Percentiles rank a stretch among this genome's conserved stretches.
Conservation (phyloP, 2,888 invertebrate genomes). For the Leucania comma region DNA sequence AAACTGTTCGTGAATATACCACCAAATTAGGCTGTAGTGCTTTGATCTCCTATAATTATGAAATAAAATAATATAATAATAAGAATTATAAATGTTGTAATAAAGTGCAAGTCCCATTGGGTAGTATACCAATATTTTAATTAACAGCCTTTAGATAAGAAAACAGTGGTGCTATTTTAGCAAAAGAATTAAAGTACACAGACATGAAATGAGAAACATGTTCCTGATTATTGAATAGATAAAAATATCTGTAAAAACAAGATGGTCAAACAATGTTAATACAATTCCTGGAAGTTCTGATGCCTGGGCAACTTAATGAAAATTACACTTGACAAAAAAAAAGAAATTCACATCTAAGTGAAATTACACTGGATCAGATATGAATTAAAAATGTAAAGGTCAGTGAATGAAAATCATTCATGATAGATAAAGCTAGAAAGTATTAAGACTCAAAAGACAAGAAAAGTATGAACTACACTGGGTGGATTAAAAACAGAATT, state of each 20-base stretch:
- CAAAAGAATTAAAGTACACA: neutral
- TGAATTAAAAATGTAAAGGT: neutral
- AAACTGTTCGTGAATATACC: slow-evolving; percentile 78
- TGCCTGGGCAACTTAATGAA: neutral
- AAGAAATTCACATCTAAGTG: neutral
- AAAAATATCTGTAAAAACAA: neutral
- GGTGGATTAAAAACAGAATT: no score
- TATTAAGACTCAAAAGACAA: neutral
- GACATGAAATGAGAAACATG: neutral
- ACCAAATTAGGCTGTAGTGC: slow-evolving; percentile 54
- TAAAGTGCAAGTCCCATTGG: slow-evolving; percentile 56
- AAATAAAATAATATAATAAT: slow-evolving; percentile 58
- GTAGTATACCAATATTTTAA: slow-evolving; percentile 42
- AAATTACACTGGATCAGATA: neutral
- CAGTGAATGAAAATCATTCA: neutral
- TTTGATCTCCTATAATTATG: slow-evolving; percentile 56
- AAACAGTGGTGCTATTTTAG: slow-evolving; percentile 42
- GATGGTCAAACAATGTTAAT: neutral
- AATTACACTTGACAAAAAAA: neutral
- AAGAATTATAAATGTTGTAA: slow-evolving; percentile 60
- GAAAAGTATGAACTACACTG: neutral
- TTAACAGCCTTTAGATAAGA: slow-evolving; percentile 26
- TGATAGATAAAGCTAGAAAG: neutral
- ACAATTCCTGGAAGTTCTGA: slow-evolving; percentile 10
- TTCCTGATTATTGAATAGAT: neutral